Evolutionary conservation across 2,888 invertebrate genomes (phyloP), one percentile per base, ranked within the genome.

Genomic region (Platycheirus rosarum): DNA sequence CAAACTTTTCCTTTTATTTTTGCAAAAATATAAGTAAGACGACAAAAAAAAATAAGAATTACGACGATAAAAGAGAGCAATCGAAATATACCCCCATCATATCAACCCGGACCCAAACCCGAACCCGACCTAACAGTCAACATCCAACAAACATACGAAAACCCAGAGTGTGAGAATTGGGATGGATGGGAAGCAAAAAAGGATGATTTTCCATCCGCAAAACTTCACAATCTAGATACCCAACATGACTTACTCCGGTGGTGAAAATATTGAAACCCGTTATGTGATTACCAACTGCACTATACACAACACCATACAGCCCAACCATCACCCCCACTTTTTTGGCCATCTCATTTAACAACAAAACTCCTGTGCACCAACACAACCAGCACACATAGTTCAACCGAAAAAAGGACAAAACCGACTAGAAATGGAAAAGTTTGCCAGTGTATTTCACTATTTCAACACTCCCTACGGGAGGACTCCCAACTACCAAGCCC

Each of bases 251-350:
- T 82, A 82, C 82, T 82, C 77, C 82, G 68, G 82, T 71, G 82
- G 82, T 82, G 82, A 82, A 82, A 82, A 82, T 82, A 82, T 82
- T 82, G 82, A 82, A 77, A 77, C 77, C 82, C 82, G 77, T 82
- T 82, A 82, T 82, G 82, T 76, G 77, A 82, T 82, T 82, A 82
- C 77, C 71, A 77, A 57, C 82, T 82, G 53, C 80, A 60, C 42
- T 29, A 16, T 44, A 44, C 60, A 26, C 40, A 32, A 32, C n/a
- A 42, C 5, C 23, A n/a, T n/a, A n/a, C 57, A 23, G 44, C 55
- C 53, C 32, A 0, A 1, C 37, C 37, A 23, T 23, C 69, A 9
- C 40, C 40, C 26, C 23, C 35, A 13, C 14, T 11, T 16, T 11
- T 57, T 40, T 23, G 44, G 62, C 44, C 66, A 65, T 37, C 42